These are phyloP conservation scores for Atractosteus spatula DNA, from an alignment of 2,113 vertebrate genomes.

Conservation along the genomic window DNA sequence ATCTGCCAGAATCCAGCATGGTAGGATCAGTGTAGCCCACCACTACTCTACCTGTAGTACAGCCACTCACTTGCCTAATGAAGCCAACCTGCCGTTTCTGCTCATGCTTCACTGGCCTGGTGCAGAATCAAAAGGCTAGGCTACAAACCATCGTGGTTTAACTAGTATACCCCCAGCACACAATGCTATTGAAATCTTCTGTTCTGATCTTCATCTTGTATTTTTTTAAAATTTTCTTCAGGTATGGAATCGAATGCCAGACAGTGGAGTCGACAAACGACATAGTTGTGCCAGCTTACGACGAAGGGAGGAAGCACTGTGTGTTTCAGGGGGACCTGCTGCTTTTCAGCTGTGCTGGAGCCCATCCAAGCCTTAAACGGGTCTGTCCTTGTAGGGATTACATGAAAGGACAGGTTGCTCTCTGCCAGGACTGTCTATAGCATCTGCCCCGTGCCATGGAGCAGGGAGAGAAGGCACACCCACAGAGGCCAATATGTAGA, in stretches of 20 bases:
- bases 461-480: conserved; percentile 7
- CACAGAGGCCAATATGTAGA: conserved; percentile 39
- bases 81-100: too few relatives aligned
- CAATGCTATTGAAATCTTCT: neutral
- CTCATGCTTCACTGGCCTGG: too few relatives aligned
- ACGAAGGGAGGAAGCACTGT: conserved; percentile 79
- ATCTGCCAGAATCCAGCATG: too few relatives aligned
- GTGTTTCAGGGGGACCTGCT: conserved; percentile 92
- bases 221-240: conserved; percentile 40
- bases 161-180: too few relatives aligned
- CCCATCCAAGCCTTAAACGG: conserved; percentile 76
- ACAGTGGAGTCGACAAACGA: conserved; percentile 83
- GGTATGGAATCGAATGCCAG: conserved; percentile 83
- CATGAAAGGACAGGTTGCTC: conserved; percentile 96
- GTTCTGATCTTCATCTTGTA: neutral
- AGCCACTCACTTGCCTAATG: too few relatives aligned
- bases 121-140: too few relatives aligned
- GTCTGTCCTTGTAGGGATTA: conserved; percentile 97
- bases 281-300: conserved; percentile 86
- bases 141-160: too few relatives aligned
- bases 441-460: conserved; percentile 29
- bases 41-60: too few relatives aligned
- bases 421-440: conserved; percentile 95
- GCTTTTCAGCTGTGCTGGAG: conserved; percentile 94
- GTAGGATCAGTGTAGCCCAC: too few relatives aligned